phyloP scores from a whole-genome alignment of 2,888 invertebrate species.

The Erynnis tages region DNA sequence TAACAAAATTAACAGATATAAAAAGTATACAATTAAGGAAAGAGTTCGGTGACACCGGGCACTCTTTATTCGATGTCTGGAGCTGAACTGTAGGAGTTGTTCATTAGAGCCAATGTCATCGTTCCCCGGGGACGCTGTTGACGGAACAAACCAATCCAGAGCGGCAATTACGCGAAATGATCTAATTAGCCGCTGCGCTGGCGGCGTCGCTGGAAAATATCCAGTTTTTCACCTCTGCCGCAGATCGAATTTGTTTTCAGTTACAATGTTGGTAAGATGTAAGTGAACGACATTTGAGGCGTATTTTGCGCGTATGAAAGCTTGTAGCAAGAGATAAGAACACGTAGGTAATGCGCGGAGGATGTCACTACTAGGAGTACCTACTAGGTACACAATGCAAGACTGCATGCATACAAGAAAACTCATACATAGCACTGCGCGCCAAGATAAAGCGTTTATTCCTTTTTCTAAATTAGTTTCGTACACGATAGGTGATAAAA shows the following conservation, averaged over 20 bases:
- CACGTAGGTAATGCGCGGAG: no score
- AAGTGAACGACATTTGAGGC: no score
- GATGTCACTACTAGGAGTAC: no score
- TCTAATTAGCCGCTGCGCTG: conserved; percentile 55
- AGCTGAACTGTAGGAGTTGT: conserved; percentile 5
- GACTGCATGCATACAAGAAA: background rate
- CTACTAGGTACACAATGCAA: background rate
- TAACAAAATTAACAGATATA: background rate
- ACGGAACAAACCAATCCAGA: conserved; percentile 78
- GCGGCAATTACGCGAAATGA: conserved; percentile 75
- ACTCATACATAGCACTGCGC: no score
- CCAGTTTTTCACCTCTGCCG: conserved; percentile 24
- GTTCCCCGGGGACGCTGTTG: conserved; percentile 65
- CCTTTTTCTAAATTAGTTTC: no score
- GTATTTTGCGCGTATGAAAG: no score
- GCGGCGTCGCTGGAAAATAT: conserved; percentile 31
- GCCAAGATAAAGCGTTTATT: no score
- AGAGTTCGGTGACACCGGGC: background rate
- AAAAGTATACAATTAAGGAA: background rate
- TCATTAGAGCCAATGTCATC: conserved; percentile 65
- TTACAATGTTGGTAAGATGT: background rate
- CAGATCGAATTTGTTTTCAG: background rate
- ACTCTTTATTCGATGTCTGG: conserved; percentile 1
- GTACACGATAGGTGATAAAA: no score
- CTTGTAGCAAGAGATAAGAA: no score